phyloP scores from a whole-genome alignment of 2,113 vertebrate species.

The Gallinago undulata region DNA sequence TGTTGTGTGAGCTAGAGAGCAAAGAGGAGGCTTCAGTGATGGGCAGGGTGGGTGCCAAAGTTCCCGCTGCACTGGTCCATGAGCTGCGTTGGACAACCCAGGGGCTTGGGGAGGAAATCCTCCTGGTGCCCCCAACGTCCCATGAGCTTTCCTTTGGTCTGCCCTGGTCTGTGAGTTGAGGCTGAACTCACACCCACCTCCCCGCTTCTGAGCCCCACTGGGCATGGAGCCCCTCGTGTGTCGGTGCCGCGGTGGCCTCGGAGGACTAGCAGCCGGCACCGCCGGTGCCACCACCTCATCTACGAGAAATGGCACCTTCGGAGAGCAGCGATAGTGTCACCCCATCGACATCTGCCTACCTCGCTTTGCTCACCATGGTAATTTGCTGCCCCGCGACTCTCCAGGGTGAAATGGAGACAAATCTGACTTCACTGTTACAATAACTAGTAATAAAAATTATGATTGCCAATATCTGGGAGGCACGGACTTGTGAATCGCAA shows the following conservation, averaged over 20 bases:
- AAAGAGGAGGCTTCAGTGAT: background rate
- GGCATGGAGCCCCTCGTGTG: rapidly evolving
- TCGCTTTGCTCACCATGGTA: background rate
- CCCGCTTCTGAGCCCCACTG: rapidly evolving
- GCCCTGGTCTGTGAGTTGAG: background rate
- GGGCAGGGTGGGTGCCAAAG: background rate
- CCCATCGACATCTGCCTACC: background rate
- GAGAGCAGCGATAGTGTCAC: background rate
- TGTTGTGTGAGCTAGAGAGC: background rate
- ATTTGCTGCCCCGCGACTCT: constrained; percentile 20
- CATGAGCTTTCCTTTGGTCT: background rate
- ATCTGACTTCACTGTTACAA: constrained; percentile 11
- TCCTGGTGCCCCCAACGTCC: background rate
- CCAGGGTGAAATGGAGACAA: constrained; percentile 38
- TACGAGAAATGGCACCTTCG: background rate
- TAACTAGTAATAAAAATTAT: constrained; percentile 66
- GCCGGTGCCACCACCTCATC: background rate
- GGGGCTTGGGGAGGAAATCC: too few species aligned
- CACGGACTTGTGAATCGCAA: constrained; percentile 17
- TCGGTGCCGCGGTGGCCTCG: rapidly evolving
- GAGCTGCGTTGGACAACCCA: rapidly evolving
- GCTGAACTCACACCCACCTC: background rate
- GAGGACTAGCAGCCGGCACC: background rate
- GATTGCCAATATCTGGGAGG: constrained; percentile 71
- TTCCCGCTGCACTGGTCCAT: background rate